These are phyloP conservation scores for Microplitis mediator DNA, from an alignment of 1,140 invertebrate genomes.

Conservation along the genomic window DNA sequence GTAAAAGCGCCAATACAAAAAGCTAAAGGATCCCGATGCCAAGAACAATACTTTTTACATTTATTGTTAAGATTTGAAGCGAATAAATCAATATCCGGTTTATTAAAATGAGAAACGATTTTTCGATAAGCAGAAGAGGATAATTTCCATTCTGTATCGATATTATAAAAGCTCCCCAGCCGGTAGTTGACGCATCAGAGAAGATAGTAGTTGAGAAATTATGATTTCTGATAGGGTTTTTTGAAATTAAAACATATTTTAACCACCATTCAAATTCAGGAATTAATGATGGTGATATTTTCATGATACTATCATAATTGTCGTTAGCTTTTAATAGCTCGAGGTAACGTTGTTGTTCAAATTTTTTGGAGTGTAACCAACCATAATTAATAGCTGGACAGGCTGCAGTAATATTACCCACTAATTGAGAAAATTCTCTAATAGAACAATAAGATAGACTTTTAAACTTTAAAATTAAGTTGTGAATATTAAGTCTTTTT, in stretches of 20 bases:
- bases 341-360: constrained; percentile 33
- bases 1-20: constrained; percentile 25
- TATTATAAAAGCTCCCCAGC: constrained; percentile 36
- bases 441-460: constrained; percentile 29
- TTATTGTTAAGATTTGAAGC: too few species aligned
- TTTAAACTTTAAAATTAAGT: constrained; percentile 14
- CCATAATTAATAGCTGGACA: constrained; percentile 37
- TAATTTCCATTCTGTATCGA: constrained; percentile 25
- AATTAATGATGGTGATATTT: neutral
- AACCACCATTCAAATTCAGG: neutral
- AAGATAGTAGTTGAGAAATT: constrained; percentile 36
- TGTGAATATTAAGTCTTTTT: constrained; percentile 27
- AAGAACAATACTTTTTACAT: too few species aligned
- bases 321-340: constrained; percentile 19
- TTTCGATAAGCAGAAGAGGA: neutral
- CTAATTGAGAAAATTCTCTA: constrained; percentile 35
- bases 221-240: neutral
- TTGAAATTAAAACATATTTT: neutral
- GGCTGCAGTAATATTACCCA: constrained; percentile 33
- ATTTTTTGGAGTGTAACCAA: constrained; percentile 34
- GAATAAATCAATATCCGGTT: too few species aligned
- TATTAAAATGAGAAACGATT: too few species aligned
- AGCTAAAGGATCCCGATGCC: constrained; percentile 35
- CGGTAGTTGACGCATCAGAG: constrained; percentile 40
- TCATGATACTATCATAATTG: constrained; percentile 28